phyloP scores from a whole-genome alignment of 1,140 invertebrate species.

The Bacillus rossius region DNA sequence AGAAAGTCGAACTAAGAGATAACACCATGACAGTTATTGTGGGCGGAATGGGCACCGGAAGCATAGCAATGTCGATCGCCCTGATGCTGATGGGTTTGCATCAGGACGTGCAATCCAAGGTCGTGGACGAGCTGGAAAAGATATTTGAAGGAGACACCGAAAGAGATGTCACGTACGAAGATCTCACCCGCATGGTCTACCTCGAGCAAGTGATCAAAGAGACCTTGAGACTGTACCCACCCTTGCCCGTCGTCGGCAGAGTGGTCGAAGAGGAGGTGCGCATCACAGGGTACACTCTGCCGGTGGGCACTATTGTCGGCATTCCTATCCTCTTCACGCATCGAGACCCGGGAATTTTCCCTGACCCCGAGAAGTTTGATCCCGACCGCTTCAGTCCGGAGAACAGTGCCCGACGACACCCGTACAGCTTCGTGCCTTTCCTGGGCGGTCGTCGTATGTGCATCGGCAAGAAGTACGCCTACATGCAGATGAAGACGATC shows the following conservation, averaged over 20 bases:
- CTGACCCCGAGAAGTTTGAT: constrained; percentile 51
- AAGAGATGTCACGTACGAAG: constrained; percentile 26
- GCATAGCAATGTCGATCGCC: no score
- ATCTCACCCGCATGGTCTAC: constrained; percentile 36
- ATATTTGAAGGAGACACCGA: constrained; percentile 8
- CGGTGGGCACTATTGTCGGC: constrained; percentile 39
- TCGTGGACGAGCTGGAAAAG: constrained; percentile 9
- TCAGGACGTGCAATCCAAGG: constrained; percentile 3
- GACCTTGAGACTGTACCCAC: constrained; percentile 42
- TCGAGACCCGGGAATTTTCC: constrained; percentile 42
- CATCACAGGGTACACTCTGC: constrained; percentile 36
- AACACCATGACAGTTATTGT: no score
- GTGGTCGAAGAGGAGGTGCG: constrained; percentile 30
- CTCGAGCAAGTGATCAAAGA: constrained; percentile 43
- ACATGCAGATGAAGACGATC: constrained; percentile 10
- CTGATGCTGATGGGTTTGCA: no score
- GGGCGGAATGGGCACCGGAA: no score
- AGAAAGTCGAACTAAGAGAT: no score
- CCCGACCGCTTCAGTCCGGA: constrained; percentile 49
- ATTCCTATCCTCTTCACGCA: constrained; percentile 43
- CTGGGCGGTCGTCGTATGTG: neutral
- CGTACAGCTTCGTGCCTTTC: constrained; percentile 42
- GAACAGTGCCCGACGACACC: constrained; percentile 29
- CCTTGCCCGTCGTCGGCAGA: constrained; percentile 36
- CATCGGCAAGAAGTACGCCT: neutral